These are phyloP conservation scores for Craterocephalus amniculus DNA, from an alignment of 2,797 vertebrate species.

Conservation along the genomic window DNA sequence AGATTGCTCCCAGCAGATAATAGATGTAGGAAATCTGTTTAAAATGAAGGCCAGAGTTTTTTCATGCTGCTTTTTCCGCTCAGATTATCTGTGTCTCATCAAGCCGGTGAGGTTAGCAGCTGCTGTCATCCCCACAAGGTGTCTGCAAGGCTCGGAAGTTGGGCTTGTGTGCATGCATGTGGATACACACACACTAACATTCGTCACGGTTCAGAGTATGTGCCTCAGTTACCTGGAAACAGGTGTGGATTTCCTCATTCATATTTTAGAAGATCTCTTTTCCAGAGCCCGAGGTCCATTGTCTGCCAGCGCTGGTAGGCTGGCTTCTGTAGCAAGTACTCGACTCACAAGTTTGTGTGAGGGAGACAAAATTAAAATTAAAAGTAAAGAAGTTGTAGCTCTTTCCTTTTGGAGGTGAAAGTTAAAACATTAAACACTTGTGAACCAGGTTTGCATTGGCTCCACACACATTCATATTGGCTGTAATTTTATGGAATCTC, in stretches of 20 bases:
- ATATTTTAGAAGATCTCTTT: constrained; percentile 82
- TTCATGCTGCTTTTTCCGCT: constrained; percentile 56
- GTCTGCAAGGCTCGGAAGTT: constrained; percentile 56
- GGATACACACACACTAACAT: constrained; percentile 33
- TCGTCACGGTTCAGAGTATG: constrained; percentile 73
- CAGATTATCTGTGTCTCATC: constrained; percentile 37
- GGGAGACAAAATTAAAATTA: background rate
- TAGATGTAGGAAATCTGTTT: constrained; percentile 12
- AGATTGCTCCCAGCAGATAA: constrained; percentile 29
- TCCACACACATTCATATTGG: background rate
- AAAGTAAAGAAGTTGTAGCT: background rate
- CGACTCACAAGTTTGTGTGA: background rate
- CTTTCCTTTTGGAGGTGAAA: background rate
- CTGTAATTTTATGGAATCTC: constrained; percentile 23
- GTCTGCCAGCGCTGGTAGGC: constrained; percentile 63
- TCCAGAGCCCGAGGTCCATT: constrained; percentile 77
- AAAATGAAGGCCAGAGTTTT: constrained; percentile 27
- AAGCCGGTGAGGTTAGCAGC: constrained; percentile 33
- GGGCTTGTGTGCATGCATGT: constrained; percentile 47
- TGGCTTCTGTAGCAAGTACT: constrained; percentile 57
- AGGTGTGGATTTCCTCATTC: constrained; percentile 86
- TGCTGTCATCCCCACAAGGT: constrained; percentile 48
- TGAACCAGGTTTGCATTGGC: background rate
- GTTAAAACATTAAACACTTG: background rate
- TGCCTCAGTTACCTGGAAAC: constrained; percentile 87